Percentiles rank a stretch among this genome's conserved stretches.
phyloP scores from a whole-genome alignment of 2,797 vertebrate species.

The Channallabes apus region DNA sequence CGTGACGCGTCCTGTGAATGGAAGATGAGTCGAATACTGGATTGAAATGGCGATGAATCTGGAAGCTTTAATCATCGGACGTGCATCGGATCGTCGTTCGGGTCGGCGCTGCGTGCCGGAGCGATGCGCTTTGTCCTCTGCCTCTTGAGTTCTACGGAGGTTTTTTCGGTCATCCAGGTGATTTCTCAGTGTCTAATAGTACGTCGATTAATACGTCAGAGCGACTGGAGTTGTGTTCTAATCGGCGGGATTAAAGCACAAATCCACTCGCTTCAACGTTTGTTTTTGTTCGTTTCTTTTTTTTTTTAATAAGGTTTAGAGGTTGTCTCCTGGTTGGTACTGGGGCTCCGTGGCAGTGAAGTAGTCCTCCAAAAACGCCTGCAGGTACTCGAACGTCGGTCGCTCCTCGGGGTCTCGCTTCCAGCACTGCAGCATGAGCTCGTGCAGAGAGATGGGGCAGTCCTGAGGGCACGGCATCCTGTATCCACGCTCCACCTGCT shows the following conservation, averaged over 20 bases:
- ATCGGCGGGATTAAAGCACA: slow-evolving; percentile 24
- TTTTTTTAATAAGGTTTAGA: slow-evolving; percentile 72
- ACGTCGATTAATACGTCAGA: background rate
- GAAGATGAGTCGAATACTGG: slow-evolving; percentile 56
- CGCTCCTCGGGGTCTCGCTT: slow-evolving; percentile 98
- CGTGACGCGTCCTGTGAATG: slow-evolving; percentile 49
- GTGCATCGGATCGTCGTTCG: slow-evolving; percentile 36
- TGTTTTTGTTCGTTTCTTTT: no score
- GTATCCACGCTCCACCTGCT: slow-evolving; percentile 98
- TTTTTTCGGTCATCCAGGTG: slow-evolving; percentile 4
- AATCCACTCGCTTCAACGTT: slow-evolving; percentile 11
- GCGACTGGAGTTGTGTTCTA: background rate
- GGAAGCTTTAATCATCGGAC: slow-evolving; percentile 54
- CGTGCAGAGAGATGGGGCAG: slow-evolving; percentile 95
- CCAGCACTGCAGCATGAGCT: slow-evolving; percentile 99
- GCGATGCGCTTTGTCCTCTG: slow-evolving; percentile 28
- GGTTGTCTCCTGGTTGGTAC: slow-evolving; percentile 98
- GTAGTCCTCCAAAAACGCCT: slow-evolving; percentile 99
- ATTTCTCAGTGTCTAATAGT: background rate
- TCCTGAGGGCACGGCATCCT: slow-evolving; percentile 98
- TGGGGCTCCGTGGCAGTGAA: slow-evolving; percentile 99
- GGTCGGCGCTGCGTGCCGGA: slow-evolving; percentile 24
- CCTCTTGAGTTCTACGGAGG: background rate
- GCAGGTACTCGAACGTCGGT: slow-evolving; percentile 97
- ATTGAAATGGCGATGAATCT: slow-evolving; percentile 48